Percentiles rank a stretch among this genome's conserved stretches.
Conservation (phyloP, 2,888 invertebrate species). For the Anagyrus pseudococci region DNA sequence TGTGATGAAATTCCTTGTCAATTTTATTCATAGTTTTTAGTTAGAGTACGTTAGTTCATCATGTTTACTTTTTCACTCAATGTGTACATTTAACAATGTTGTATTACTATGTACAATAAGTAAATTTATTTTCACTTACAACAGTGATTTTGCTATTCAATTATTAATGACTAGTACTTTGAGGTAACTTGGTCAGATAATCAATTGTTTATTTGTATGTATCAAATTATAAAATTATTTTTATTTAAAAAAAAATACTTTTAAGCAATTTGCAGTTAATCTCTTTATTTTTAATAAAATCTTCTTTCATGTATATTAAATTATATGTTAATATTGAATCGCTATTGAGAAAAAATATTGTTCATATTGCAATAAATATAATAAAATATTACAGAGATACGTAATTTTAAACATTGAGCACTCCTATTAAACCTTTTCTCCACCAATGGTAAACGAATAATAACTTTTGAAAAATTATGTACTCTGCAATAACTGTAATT, state of each 20-base stretch:
- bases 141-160: slow-evolving; percentile 20
- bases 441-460: too few relatives aligned
- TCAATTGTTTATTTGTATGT: slow-evolving; percentile 23
- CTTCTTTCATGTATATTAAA: background rate
- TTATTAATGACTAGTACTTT: slow-evolving; percentile 8
- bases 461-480: too few relatives aligned
- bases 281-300: slow-evolving; percentile 10
- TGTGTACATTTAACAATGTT: slow-evolving; percentile 35
- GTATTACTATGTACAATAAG: slow-evolving; percentile 33
- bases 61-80: slow-evolving; percentile 19
- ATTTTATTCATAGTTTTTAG: slow-evolving; percentile 21
- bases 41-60: slow-evolving; percentile 14
- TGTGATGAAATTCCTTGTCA: slow-evolving; percentile 21
- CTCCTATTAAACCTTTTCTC: background rate
- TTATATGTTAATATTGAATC: background rate
- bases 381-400: background rate
- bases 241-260: slow-evolving; percentile 26
- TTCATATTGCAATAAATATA: background rate
- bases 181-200: too few relatives aligned
- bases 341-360: background rate
- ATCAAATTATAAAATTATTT: slow-evolving; percentile 16
- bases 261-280: slow-evolving; percentile 4
- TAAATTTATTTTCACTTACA: slow-evolving; percentile 28
- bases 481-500: too few relatives aligned
- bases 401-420: background rate